These are phyloP conservation scores for Tapirus indicus DNA, from an alignment of 2,797 vertebrate species.

Conservation along the genomic window DNA sequence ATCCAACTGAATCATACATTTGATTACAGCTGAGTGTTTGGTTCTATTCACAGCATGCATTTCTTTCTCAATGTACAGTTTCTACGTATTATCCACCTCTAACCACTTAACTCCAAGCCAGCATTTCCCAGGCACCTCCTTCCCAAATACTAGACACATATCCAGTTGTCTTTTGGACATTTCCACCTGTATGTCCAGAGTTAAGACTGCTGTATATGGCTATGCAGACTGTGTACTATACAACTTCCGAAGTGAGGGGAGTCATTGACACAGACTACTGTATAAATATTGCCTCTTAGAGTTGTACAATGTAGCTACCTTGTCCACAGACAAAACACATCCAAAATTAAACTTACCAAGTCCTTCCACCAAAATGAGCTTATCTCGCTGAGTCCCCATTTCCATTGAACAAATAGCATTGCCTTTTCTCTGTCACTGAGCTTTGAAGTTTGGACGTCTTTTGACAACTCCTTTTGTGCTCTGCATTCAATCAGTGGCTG, in stretches of 20 bases:
- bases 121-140: neutral
- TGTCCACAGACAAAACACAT: neutral
- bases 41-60: neutral
- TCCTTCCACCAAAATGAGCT: neutral
- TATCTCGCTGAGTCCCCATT: neutral
- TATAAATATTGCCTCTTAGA: neutral
- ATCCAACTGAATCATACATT: neutral
- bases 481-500: neutral
- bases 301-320: neutral
- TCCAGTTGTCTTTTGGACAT: neutral
- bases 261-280: neutral
- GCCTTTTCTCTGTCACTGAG: neutral
- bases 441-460: neutral
- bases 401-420: neutral
- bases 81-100: neutral
- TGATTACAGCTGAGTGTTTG: neutral
- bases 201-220: neutral
- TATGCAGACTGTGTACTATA: neutral
- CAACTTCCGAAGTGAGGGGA: neutral
- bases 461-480: neutral
- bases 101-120: conserved; percentile 5
- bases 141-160: conserved; percentile 37
- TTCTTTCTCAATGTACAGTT: neutral
- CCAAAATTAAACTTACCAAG: neutral
- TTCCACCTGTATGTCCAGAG: neutral